Base-by-base conservation (phyloP, 2,888 invertebrate species). In the Slavum lentiscoides region DNA sequence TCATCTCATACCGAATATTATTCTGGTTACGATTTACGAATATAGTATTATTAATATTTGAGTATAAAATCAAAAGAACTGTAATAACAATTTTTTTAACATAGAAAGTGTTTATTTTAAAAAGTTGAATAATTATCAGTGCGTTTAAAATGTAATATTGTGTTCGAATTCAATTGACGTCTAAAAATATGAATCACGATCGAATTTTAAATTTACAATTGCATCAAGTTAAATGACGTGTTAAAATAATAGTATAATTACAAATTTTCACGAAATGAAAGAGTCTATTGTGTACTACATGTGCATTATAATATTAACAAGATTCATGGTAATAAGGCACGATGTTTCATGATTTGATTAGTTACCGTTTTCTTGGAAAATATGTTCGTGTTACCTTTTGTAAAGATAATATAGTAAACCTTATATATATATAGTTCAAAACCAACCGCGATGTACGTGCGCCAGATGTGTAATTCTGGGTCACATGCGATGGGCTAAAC, bases 381-480 rank as follows among this genome's bases (percentile, higher is more conserved):
- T 55, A 74, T 74, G 19, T 39, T 23, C 55, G 2, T 13, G 17
- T 39, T 53, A 55, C 64, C 55, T 55, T 66, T 74, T 39, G 74
- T 7, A 15, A 58, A 58, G 67, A 75, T 75, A 58, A 75, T 30
- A 4, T 64, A 43, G 66, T 55, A 55, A 66, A 19, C 39, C n/a
- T 66, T 74, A 30, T 21, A 8, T 74, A 30, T 21, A 8, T 30
- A 30, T 30, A 30, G 21, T 67, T 64, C 53, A 9, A 37, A 39
- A 66, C 23, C 58, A 15, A 13, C 67, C 17, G 9, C 39, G 8
- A 30, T 9, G 69, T 61, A 77, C 69, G 61, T 77, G 76, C 53
- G 17, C 61, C 61, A 69, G 61, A 77, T 69, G 69, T 69, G 37
- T 69, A 61, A 77, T 77, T 69, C 53, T 21, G 53, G 53, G 69